A percentile compares a stretch with the other conserved stretches of the same genome.
Evolutionary conservation across 2,797 vertebrate genomes (phyloP).

Genomic region (Brachymystax lenok): DNA sequence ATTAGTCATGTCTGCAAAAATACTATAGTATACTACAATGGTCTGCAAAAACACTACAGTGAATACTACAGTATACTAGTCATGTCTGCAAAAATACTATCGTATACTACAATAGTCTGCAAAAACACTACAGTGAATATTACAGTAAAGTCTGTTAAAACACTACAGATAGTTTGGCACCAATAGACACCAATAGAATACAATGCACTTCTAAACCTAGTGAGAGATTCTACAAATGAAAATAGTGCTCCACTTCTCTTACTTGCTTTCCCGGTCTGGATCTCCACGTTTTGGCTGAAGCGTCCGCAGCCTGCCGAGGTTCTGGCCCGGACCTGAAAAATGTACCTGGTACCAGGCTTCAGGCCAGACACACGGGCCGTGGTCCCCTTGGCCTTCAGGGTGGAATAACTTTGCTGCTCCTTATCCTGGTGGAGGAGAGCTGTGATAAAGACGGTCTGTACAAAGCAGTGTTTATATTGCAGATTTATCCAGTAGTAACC

Average conservation of each 20-base stretch:
- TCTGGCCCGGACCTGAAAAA: conserved; percentile 95
- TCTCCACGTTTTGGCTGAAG: conserved; percentile 93
- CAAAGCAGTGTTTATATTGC: conserved; percentile 52
- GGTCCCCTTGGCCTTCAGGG: conserved; percentile 89
- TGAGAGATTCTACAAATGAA: no score
- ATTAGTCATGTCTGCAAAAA: no score
- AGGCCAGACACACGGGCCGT: conserved; percentile 86
- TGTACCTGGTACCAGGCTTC: conserved; percentile 91
- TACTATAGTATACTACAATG: no score
- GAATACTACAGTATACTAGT: no score
- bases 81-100: no score
- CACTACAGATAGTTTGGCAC: no score
- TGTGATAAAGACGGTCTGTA: neutral
- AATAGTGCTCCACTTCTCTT: conserved; percentile 38
- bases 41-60: no score
- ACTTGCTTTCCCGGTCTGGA: conserved; percentile 93
- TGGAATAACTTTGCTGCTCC: conserved; percentile 92
- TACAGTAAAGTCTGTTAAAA: no score
- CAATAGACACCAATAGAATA: no score
- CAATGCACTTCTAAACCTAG: no score
- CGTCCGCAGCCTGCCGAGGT: conserved; percentile 92
- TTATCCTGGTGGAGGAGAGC: conserved; percentile 78
- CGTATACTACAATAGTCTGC: no score
- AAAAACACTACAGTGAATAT: no score
- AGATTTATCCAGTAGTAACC: conserved; percentile 54